Evolutionary conservation across 2,888 invertebrate species (phyloP), one percentile per base, ranked within the genome.

Genomic region (Pycnomerus fuliginosus): DNA sequence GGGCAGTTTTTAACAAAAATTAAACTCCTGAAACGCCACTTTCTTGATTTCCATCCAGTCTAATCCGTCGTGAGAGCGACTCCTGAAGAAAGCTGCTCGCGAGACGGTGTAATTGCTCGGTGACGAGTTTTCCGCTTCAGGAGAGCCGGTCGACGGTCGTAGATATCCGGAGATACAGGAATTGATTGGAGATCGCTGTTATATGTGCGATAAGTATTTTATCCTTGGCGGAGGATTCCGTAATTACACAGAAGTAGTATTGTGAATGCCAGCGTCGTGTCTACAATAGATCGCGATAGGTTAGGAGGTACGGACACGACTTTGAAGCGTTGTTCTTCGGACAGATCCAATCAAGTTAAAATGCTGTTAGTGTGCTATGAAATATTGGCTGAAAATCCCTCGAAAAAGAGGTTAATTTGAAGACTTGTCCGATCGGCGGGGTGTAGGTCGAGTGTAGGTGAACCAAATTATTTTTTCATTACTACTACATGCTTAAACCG

Each of bases 381-480:
- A 3, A 14, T 30, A 8, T 30, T 2, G 30, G 15, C 13, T 12
- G 8, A 10, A 2, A 31, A 16, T 3, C 16, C n/a, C n/a, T n/a
- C n/a, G n/a, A n/a, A n/a, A 4, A 4, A 16, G 20, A 12, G 4
- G 16, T 33, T 23, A 13, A 8, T 14, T 12, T 12, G 13, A 12
- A 29, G 29, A n/a, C 13, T 10, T 7, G 12, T 20, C 14, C 11
- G 15, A 7, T 16, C 23, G 22, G 16, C 11, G 15, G 3, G 14
- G 27, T 20, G 16, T 27, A n/a, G 16, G 27, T 30, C 14, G 22
- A 37, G 13, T 17, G 17, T 11, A 28, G 16, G 23, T 55, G 61
- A 60, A 58, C 61, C 59, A 53, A 64, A 61, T 62, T 59, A 61
- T 64, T 65, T 63, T 61, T 64, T 67, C 63, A 62, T 64, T 61